Conservation (phyloP, 64 coral and sea anemone species). For the Dendrophyllia cribrosa region DNA sequence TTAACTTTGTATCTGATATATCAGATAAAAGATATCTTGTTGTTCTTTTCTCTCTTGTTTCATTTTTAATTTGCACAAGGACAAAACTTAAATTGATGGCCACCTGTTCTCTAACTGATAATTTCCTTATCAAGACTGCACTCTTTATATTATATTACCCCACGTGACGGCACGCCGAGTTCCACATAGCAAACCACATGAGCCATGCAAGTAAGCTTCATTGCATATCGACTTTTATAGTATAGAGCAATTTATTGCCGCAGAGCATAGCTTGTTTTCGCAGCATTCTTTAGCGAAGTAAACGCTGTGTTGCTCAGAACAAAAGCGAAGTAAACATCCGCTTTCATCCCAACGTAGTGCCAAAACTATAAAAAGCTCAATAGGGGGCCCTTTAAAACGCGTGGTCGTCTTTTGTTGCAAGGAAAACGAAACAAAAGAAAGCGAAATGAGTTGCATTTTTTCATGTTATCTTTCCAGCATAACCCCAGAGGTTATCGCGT, state of each 20-base stretch:
- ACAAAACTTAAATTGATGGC: too few relatives aligned
- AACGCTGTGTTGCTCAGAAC: not conserved
- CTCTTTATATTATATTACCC: not conserved
- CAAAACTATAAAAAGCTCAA: not conserved
- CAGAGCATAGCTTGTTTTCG: not conserved
- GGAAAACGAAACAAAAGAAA: not conserved
- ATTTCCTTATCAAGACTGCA: too few relatives aligned
- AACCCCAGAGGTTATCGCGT: constrained; percentile 19
- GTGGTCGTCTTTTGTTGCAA: not conserved
- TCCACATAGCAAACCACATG: too few relatives aligned
- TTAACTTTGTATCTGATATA: too few relatives aligned
- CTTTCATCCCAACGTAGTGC: not conserved
- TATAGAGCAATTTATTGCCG: not conserved
- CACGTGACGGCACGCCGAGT: not conserved
- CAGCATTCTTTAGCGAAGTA: not conserved
- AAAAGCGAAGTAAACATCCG: not conserved
- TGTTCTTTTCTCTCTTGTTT: too few relatives aligned
- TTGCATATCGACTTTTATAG: constrained; percentile 10
- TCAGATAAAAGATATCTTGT: too few relatives aligned
- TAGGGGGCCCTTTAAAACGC: not conserved
- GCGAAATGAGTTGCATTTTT: constrained; percentile 18
- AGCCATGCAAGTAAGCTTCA: not conserved
- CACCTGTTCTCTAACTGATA: too few relatives aligned
- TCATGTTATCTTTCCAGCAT: not conserved
- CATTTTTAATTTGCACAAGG: too few relatives aligned